Evolutionary conservation across 2,888 invertebrate species (phyloP).

Genomic region (Lepas anatifera): DNA sequence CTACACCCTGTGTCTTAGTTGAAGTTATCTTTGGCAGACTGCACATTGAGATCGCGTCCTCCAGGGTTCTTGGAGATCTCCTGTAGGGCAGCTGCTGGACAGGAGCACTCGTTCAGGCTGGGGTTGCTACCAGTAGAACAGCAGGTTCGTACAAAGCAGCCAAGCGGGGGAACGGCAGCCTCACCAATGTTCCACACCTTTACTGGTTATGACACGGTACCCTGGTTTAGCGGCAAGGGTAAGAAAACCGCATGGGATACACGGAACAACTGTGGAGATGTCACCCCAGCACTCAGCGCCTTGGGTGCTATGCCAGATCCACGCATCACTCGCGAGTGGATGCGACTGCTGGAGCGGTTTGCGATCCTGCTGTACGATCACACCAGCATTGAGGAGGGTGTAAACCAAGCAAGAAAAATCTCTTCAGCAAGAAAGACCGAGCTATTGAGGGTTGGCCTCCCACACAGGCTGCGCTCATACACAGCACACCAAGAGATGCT

Average conservation of each 20-base stretch:
- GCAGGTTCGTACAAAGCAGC: no score
- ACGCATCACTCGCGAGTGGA: neutral
- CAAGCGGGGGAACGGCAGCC: no score
- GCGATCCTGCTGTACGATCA: neutral
- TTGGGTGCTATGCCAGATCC: neutral
- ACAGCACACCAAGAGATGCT: constrained; percentile 23
- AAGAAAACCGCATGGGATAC: constrained; percentile 18
- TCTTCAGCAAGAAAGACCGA: constrained; percentile 21
- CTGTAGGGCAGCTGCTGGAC: constrained; percentile 14
- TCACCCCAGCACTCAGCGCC: neutral
- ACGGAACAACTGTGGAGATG: constrained; percentile 16
- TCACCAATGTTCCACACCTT: constrained; percentile 17
- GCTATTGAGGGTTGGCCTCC: constrained; percentile 19
- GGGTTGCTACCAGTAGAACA: constrained; percentile 13
- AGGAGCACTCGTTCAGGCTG: constrained; percentile 15
- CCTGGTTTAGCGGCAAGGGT: constrained; percentile 13
- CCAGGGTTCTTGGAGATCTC: constrained; percentile 13
- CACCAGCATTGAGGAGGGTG: constrained; percentile 8
- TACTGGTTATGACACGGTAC: constrained; percentile 16
- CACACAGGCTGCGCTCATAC: constrained; percentile 22
- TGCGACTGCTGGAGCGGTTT: neutral
- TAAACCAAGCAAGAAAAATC: constrained; percentile 22
- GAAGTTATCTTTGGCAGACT: no score
- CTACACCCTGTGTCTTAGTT: no score
- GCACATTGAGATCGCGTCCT: neutral